Conservation (phyloP, 1,140 invertebrate genomes). For the Temnothorax nylanderi region DNA sequence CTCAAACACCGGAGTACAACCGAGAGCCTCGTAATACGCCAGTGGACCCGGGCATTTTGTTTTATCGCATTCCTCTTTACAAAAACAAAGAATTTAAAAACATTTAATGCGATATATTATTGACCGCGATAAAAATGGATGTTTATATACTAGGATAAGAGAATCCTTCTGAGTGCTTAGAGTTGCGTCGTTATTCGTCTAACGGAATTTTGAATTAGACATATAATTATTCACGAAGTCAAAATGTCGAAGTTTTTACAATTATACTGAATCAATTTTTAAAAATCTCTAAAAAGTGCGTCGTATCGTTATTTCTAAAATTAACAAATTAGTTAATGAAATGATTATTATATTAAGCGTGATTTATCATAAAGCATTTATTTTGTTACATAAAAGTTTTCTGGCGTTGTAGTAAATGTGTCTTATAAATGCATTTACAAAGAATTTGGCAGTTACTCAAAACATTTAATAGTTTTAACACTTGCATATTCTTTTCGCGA, state of each 20-base stretch:
- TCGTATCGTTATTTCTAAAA: not conserved
- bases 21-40: constrained; percentile 64
- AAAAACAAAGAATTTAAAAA: not conserved
- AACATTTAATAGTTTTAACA: not conserved
- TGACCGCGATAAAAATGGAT: not conserved
- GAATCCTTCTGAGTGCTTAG: not conserved
- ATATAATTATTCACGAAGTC: not conserved
- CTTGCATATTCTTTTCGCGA: not conserved
- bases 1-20: constrained; percentile 64
- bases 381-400: not conserved
- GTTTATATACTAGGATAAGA: too few relatives aligned
- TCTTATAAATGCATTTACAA: not conserved
- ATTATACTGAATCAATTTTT: not conserved
- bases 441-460: not conserved
- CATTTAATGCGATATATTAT: not conserved
- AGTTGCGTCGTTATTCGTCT: not conserved
- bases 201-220: not conserved
- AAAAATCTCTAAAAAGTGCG: not conserved
- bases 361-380: too few relatives aligned
- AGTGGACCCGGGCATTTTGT: constrained; percentile 70
- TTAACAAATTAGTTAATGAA: not conserved
- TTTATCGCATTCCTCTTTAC: constrained; percentile 66
- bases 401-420: not conserved
- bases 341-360: not conserved
- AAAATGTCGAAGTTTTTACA: not conserved